Evolutionary conservation across 2,113 vertebrate genomes (phyloP), one percentile per base, ranked within the genome.

Genomic region (Catagonus wagneri): DNA sequence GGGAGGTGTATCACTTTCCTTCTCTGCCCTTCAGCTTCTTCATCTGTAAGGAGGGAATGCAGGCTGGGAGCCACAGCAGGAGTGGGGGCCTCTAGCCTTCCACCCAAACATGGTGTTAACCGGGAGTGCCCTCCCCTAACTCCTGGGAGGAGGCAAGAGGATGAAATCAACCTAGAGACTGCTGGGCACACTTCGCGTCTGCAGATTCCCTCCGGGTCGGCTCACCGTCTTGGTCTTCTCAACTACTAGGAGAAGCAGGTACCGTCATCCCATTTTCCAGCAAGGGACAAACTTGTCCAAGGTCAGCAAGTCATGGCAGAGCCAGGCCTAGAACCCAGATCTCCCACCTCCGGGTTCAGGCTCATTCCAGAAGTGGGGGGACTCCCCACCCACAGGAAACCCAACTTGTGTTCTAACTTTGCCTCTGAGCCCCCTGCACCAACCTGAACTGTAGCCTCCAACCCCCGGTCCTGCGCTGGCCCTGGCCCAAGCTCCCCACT

Each of bases 41-140:
- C 95, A 88, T 95, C 96, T 93, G 84, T 7, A 66, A 90, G 66
- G 6, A 32, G 44, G 79, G 44, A 60, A 9, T 1, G 34, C 32
- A 20, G 16, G 65, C 10, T 20, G 66, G 34, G 69, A 93, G n/a
- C 50, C 75, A 52, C 83, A 19, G 71, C 72, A 25, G n/a, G 32
- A 83, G 81, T 44, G 60, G 54, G 17, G 63, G n/a, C 25, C 34
- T 34, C 71, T 10, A 23, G 58, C 68, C 72, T 80, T 36, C 58
- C n/a, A 50, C 65, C 89, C 69, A 83, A 72, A 71, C 84, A 71
- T 3, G 71, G 7, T 32, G 93, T 58, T 83, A 61, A n/a, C 69
- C 7, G 12, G 16, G 3, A 2, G 20, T 58, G 23, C 27, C 50
- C 32, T 20, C 32, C 50, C 87, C 89, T 13, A 20, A 80, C 39